These are phyloP conservation scores for Harlomillsia oculata DNA, from an alignment of 1,140 invertebrate genomes.

Conservation along the genomic window DNA sequence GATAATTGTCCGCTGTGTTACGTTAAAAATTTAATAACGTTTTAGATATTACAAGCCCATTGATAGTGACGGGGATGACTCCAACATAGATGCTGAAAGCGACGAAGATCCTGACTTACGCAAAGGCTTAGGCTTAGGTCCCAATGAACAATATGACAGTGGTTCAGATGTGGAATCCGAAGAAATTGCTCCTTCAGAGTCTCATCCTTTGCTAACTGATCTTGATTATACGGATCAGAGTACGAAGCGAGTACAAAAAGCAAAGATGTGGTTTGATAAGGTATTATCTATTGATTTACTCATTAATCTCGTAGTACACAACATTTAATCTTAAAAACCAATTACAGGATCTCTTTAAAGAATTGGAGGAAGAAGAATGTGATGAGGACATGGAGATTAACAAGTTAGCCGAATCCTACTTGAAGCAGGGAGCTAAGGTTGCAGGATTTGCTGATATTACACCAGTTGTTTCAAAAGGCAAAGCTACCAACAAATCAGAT, in stretches of 20 bases:
- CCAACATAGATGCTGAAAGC: constrained; percentile 37
- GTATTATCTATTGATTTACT: constrained; percentile 37
- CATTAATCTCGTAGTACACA: too few relatives aligned
- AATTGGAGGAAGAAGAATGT: constrained; percentile 63
- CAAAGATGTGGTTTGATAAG: constrained; percentile 81
- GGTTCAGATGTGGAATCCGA: constrained; percentile 42
- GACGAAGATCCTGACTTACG: constrained; percentile 46
- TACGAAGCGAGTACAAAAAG: constrained; percentile 60
- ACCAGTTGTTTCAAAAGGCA: not conserved
- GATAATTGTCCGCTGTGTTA: not conserved
- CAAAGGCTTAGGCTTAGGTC: constrained; percentile 49
- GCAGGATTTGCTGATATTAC: constrained; percentile 34
- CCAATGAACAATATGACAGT: constrained; percentile 30
- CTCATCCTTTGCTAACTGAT: constrained; percentile 75
- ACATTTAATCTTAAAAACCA: constrained; percentile 5
- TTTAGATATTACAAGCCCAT: constrained; percentile 52
- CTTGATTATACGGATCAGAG: constrained; percentile 64
- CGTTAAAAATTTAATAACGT: too few relatives aligned
- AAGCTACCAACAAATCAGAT: constrained; percentile 5
- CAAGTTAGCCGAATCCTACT: constrained; percentile 59
- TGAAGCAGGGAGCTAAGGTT: constrained; percentile 40
- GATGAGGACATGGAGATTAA: constrained; percentile 82
- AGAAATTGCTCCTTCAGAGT: constrained; percentile 38
- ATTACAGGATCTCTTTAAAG: constrained; percentile 64
- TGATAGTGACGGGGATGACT: constrained; percentile 38